These are phyloP conservation scores for Trichacis sp. DNA, from an alignment of 2,888 invertebrate species.

Conservation along the genomic window DNA sequence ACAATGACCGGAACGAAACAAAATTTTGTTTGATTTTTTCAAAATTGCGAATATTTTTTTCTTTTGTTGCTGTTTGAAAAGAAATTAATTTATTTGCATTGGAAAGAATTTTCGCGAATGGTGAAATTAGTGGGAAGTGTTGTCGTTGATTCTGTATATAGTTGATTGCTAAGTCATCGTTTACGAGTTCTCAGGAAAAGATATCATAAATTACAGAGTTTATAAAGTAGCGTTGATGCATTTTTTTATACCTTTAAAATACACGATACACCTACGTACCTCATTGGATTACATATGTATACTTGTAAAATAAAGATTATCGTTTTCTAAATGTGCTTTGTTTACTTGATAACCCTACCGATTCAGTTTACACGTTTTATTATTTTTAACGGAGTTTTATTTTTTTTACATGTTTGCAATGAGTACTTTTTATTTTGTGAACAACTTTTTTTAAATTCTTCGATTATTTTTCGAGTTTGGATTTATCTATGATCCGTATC, in stretches of 20 bases:
- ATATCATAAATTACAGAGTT: background rate
- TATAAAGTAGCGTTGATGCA: background rate
- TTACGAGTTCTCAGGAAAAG: background rate
- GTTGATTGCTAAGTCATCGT: background rate
- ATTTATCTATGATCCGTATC: conserved; percentile 46
- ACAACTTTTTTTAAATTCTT: too few relatives aligned
- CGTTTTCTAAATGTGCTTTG: conserved; percentile 17
- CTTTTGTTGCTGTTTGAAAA: background rate
- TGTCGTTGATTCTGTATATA: too few relatives aligned
- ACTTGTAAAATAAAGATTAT: conserved; percentile 9
- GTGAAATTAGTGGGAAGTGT: background rate
- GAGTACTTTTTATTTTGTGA: too few relatives aligned
- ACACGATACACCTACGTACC: background rate
- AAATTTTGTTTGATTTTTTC: background rate
- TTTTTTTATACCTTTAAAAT: background rate
- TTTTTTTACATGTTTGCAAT: too few relatives aligned
- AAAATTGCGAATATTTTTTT: background rate
- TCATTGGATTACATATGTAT: conserved; percentile 3
- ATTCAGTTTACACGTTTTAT: background rate
- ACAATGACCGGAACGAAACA: conserved; percentile 36
- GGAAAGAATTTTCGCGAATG: background rate
- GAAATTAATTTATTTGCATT: background rate
- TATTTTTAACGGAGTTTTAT: background rate
- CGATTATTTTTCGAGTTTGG: too few relatives aligned
- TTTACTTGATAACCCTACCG: background rate